A percentile compares a stretch with the other conserved stretches of the same genome.
Conservation (phyloP, 2,113 vertebrate species). For the Dendropsophus ebraccatus region DNA sequence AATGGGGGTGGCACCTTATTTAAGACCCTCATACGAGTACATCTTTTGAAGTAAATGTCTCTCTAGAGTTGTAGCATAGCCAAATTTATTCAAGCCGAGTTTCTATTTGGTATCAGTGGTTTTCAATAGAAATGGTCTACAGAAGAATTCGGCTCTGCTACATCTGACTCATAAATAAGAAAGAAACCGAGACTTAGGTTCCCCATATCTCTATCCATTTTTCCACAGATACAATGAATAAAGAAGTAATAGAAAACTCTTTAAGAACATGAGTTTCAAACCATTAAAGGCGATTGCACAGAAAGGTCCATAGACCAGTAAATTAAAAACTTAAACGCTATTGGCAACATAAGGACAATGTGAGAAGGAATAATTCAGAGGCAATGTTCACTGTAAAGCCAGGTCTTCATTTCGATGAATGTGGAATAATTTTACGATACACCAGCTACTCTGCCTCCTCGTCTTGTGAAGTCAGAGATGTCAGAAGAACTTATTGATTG, state of each 20-base stretch:
- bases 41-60: no score
- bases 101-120: neutral
- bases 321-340: slow-evolving; percentile 65
- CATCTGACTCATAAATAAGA: neutral
- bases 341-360: slow-evolving; percentile 61
- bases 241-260: no score
- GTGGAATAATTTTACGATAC: slow-evolving; percentile 14
- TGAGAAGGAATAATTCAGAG: neutral
- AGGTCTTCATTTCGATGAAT: slow-evolving; percentile 28
- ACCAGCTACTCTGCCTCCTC: slow-evolving; percentile 14
- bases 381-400: neutral
- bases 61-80: no score
- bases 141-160: neutral
- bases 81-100: no score
- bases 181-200: neutral
- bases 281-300: no score
- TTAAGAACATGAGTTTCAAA: no score
- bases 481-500: slow-evolving; percentile 63
- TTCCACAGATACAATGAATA: neutral
- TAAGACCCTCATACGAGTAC: no score
- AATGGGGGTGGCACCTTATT: no score
- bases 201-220: neutral
- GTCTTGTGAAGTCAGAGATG: slow-evolving; percentile 59
- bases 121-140: neutral
- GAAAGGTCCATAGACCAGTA: neutral